Percentiles rank a stretch among this genome's conserved stretches.
phyloP scores from a whole-genome alignment of 2,113 vertebrate species.

The Macaca nemestrina region DNA sequence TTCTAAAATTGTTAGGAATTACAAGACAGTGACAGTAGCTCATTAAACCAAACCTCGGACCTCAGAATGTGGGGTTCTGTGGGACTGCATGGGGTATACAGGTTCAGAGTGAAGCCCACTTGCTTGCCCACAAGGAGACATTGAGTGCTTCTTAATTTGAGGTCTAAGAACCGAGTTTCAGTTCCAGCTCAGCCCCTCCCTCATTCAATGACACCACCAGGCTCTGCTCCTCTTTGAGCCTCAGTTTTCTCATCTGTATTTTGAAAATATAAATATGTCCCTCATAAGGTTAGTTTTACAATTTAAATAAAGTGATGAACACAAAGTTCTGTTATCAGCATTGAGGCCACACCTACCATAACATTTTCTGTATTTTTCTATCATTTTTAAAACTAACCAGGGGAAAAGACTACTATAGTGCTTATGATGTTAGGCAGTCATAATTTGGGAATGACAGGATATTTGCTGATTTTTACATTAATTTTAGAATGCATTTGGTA shows the following conservation, averaged over 20 bases:
- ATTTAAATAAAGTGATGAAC: background rate
- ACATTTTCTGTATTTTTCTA: background rate
- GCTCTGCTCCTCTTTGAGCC: background rate
- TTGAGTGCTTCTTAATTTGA: background rate
- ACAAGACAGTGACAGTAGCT: background rate
- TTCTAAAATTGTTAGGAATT: no score
- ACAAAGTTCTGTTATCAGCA: background rate
- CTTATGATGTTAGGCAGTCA: background rate
- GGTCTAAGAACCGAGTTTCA: no score
- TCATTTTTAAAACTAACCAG: background rate
- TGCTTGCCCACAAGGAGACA: accelerated
- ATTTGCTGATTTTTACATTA: background rate
- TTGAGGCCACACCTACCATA: no score
- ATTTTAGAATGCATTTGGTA: background rate
- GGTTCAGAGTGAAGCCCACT: no score
- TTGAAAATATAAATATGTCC: background rate
- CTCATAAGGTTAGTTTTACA: background rate
- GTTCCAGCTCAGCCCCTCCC: accelerated
- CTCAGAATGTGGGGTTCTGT: background rate
- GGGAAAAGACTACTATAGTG: no score
- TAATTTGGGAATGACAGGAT: background rate
- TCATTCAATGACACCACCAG: accelerated
- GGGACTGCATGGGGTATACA: background rate
- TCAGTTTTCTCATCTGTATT: background rate
- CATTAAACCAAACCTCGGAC: background rate